These are phyloP conservation scores for Arrhamphus sclerolepis DNA, from an alignment of 2,797 vertebrate species.

Conservation along the genomic window DNA sequence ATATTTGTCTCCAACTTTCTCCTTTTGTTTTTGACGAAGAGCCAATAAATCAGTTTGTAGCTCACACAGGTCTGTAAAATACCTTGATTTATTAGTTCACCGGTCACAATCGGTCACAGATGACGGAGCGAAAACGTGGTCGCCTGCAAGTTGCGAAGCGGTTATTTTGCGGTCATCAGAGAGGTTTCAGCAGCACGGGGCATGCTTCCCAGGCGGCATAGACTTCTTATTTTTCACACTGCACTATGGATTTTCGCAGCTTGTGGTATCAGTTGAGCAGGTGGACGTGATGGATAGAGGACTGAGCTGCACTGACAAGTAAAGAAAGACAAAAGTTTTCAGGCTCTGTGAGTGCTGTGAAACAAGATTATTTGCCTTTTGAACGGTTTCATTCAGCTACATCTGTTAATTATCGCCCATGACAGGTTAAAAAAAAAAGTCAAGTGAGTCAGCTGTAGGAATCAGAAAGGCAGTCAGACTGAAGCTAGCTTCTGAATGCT, in stretches of 20 bases:
- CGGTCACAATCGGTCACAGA: neutral
- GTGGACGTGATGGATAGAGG: neutral
- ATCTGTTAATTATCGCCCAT: too few species aligned
- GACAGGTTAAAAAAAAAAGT: too few species aligned
- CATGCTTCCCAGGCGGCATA: neutral
- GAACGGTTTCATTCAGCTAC: too few species aligned
- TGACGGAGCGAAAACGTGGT: neutral
- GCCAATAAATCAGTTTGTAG: neutral
- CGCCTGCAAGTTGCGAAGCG: neutral
- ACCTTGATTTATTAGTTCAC: conserved; percentile 1
- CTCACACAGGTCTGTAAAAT: conserved; percentile 2
- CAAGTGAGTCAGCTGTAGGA: too few species aligned
- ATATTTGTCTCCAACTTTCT: neutral
- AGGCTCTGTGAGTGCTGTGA: neutral
- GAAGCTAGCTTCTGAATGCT: too few species aligned
- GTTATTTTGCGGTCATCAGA: neutral
- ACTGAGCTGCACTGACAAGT: neutral
- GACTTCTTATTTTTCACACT: conserved; percentile 34
- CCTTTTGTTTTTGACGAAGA: neutral
- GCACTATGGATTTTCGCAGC: conserved; percentile 28
- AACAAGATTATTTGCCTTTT: too few species aligned
- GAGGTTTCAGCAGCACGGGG: neutral
- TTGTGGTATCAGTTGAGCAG: neutral
- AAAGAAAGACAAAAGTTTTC: too few species aligned
- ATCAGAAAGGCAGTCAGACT: too few species aligned